A percentile compares a stretch with the other conserved stretches of the same genome.
Conservation (phyloP, 1,140 invertebrate genomes). For the Ectropis grisescens region DNA sequence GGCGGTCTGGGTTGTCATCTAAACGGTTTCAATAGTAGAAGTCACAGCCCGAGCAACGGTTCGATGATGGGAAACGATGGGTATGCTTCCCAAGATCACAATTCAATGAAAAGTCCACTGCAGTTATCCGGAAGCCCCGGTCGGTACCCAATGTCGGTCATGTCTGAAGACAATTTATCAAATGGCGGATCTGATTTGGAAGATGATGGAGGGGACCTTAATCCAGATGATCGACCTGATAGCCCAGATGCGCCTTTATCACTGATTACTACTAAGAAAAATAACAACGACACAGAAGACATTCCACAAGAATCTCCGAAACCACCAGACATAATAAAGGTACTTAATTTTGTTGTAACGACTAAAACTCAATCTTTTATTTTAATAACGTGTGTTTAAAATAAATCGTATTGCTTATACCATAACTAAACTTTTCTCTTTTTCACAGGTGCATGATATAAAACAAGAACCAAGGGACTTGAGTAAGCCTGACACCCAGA, state of each 20-base stretch:
- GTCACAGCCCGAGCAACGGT: slow-evolving; percentile 73
- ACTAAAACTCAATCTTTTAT: neutral
- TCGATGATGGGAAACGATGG: slow-evolving; percentile 67
- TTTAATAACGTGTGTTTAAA: neutral
- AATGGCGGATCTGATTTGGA: slow-evolving; percentile 75
- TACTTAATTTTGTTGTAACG: slow-evolving; percentile 15
- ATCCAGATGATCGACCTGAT: slow-evolving; percentile 70
- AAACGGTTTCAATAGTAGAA: slow-evolving; percentile 75
- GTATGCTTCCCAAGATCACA: slow-evolving; percentile 69
- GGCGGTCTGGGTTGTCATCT: slow-evolving; percentile 70
- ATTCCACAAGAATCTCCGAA: slow-evolving; percentile 60
- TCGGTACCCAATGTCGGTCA: slow-evolving; percentile 66
- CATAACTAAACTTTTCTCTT: slow-evolving; percentile 9
- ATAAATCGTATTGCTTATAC: neutral
- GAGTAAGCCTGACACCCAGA: slow-evolving; percentile 50
- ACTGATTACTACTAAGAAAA: slow-evolving; percentile 72
- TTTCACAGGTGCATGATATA: slow-evolving; percentile 60
- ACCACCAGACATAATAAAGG: slow-evolving; percentile 66
- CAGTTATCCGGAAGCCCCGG: slow-evolving; percentile 60
- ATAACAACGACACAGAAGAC: slow-evolving; percentile 50
- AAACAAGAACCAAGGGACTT: slow-evolving; percentile 71
- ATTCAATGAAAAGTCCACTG: slow-evolving; percentile 67
- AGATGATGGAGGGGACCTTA: slow-evolving; percentile 71
- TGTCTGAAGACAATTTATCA: slow-evolving; percentile 73
- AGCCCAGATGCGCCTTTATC: slow-evolving; percentile 78